These are phyloP conservation scores for Gadopsis bispinosus DNA, from an alignment of 2,797 vertebrate species.

Conservation along the genomic window DNA sequence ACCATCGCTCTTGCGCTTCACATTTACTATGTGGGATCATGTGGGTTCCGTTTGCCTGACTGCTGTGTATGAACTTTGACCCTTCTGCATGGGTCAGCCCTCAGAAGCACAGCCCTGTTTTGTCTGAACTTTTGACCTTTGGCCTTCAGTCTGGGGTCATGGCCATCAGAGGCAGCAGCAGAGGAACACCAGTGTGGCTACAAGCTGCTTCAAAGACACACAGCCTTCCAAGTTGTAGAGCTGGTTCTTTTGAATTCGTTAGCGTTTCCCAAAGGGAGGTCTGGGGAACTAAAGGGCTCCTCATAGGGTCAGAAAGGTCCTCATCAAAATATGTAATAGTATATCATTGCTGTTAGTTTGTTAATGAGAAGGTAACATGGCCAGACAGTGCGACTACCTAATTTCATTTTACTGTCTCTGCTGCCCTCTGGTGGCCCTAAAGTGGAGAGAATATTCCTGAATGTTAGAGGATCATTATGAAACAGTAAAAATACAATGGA, in stretches of 20 bases:
- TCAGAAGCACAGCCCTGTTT: constrained; percentile 59
- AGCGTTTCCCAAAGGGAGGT: constrained; percentile 25
- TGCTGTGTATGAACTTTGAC: constrained; percentile 46
- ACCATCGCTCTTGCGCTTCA: background rate
- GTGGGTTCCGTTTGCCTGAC: background rate
- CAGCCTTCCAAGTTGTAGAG: background rate
- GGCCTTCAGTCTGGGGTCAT: constrained; percentile 40
- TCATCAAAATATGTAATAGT: constrained; percentile 14
- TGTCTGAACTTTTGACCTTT: constrained; percentile 54
- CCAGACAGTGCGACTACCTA: background rate
- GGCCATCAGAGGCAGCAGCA: constrained; percentile 49
- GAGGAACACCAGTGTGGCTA: constrained; percentile 26
- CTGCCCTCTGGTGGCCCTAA: constrained; percentile 41
- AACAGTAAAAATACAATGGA: background rate
- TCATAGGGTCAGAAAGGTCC: background rate
- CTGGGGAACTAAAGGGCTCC: background rate
- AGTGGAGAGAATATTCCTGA: background rate
- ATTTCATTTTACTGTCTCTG: constrained; percentile 31
- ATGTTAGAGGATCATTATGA: background rate
- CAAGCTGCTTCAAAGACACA: constrained; percentile 38
- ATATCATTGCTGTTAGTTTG: constrained; percentile 22
- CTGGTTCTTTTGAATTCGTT: constrained; percentile 58
- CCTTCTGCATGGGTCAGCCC: constrained; percentile 13
- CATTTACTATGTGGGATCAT: background rate
- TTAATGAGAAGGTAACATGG: background rate